These are phyloP conservation scores for Neogale vison DNA, from an alignment of 2,113 vertebrate species.

Conservation along the genomic window DNA sequence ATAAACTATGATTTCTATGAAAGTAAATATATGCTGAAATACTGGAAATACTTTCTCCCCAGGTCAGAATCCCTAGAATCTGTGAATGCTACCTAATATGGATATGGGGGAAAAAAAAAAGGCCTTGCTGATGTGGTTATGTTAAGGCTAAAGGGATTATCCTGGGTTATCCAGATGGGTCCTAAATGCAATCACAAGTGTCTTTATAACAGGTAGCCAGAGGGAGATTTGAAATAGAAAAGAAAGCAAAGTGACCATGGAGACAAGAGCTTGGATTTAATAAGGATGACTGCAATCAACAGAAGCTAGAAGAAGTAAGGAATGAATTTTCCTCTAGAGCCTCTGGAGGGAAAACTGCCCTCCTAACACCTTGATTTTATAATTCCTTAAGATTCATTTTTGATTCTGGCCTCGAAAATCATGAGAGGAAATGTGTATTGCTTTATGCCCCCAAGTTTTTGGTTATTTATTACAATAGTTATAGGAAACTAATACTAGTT, in stretches of 20 bases:
- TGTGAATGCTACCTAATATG: not conserved
- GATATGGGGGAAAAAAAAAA: not conserved
- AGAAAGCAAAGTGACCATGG: not conserved
- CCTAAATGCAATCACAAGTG: not conserved
- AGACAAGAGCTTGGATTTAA: not conserved
- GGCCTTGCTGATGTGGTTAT: not conserved
- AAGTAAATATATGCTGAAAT: not conserved
- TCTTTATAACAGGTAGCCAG: not conserved
- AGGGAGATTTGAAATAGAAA: not conserved
- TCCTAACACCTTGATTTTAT: not conserved
- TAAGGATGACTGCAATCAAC: not conserved
- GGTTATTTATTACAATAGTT: not conserved
- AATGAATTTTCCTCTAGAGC: not conserved
- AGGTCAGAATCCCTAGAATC: not conserved
- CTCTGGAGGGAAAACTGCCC: not conserved
- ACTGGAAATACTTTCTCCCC: not conserved
- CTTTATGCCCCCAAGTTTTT: not conserved
- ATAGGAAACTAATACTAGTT: not conserved
- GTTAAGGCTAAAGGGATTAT: not conserved
- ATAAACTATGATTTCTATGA: not conserved
- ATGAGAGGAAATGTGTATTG: not conserved
- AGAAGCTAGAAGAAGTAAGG: not conserved
- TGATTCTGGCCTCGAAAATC: not conserved
- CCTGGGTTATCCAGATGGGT: not conserved
- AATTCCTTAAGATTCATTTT: not conserved